Evolutionary conservation across 2,113 vertebrate genomes (phyloP).

Genomic region (Manacus vitellinus): DNA sequence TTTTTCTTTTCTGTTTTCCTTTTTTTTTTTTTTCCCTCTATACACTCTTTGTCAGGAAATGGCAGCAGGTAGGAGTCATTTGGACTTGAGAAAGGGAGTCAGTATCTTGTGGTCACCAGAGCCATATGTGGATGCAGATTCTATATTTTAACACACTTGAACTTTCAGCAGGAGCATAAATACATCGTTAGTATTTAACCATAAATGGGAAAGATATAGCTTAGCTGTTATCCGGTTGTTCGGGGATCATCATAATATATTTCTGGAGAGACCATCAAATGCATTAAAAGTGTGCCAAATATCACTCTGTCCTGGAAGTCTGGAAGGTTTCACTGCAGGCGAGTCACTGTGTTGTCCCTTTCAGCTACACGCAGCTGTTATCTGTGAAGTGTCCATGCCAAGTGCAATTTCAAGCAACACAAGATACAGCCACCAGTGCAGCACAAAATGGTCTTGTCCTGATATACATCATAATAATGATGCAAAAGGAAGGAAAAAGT

Average conservation of each 20-base stretch:
- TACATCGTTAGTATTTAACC: neutral
- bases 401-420: neutral
- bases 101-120: neutral
- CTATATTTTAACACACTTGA: neutral
- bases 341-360: neutral
- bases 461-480: fast-evolving
- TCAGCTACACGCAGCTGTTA: neutral
- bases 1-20: neutral
- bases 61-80: neutral
- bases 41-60: neutral
- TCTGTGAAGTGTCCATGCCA: neutral
- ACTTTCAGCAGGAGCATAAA: neutral
- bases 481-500: neutral
- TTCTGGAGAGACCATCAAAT: neutral
- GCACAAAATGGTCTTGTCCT: neutral
- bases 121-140: fast-evolving
- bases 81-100: neutral
- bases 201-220: neutral
- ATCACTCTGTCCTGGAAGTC: neutral
- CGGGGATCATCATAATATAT: neutral
- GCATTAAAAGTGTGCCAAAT: neutral
- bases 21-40: neutral
- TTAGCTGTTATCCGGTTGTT: neutral
- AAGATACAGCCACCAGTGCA: neutral
- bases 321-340: neutral